phyloP scores from a whole-genome alignment of 2,888 invertebrate species.

The Drosophila pseudotakahashii region DNA sequence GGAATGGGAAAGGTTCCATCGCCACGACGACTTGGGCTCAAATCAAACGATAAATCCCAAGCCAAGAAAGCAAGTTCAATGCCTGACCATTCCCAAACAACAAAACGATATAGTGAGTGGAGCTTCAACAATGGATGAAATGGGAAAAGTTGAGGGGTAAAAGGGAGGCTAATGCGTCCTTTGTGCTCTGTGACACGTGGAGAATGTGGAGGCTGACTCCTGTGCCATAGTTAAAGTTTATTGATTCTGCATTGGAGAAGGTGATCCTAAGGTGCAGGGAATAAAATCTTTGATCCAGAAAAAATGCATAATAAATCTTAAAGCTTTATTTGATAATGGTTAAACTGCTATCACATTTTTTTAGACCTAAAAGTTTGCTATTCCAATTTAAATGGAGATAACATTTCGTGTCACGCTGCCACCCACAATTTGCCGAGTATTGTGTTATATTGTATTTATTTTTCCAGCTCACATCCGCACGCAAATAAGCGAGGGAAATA shows the following conservation, averaged over 20 bases:
- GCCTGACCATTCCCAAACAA: slow-evolving; percentile 60
- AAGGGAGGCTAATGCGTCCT: slow-evolving; percentile 22
- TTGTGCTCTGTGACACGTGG: slow-evolving; percentile 15
- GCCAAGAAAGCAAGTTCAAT: slow-evolving; percentile 58
- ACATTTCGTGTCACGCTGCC: slow-evolving; percentile 26
- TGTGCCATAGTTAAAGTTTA: slow-evolving; percentile 19
- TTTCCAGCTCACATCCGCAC: slow-evolving; percentile 55
- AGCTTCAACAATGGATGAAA: slow-evolving; percentile 23
- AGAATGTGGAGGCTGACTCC: slow-evolving; percentile 12
- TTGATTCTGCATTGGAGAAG: slow-evolving; percentile 19
- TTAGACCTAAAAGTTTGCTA: no score
- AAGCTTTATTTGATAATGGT: no score
- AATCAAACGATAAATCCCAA: slow-evolving; percentile 28
- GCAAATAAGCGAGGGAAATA: slow-evolving; percentile 53
- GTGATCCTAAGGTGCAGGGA: neutral
- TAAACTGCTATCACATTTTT: no score
- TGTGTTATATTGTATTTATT: slow-evolving; percentile 62
- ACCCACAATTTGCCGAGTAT: slow-evolving; percentile 24
- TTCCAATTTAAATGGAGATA: neutral
- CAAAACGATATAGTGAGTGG: slow-evolving; percentile 25
- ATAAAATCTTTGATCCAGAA: no score
- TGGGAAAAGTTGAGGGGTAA: neutral
- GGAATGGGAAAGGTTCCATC: slow-evolving; percentile 21
- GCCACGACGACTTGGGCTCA: slow-evolving; percentile 42
- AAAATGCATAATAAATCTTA: no score